Percentiles rank a stretch among this genome's conserved stretches.
These are phyloP conservation scores for Drosophila leontia DNA, from an alignment of 1,140 invertebrate species.

Conservation along the genomic window DNA sequence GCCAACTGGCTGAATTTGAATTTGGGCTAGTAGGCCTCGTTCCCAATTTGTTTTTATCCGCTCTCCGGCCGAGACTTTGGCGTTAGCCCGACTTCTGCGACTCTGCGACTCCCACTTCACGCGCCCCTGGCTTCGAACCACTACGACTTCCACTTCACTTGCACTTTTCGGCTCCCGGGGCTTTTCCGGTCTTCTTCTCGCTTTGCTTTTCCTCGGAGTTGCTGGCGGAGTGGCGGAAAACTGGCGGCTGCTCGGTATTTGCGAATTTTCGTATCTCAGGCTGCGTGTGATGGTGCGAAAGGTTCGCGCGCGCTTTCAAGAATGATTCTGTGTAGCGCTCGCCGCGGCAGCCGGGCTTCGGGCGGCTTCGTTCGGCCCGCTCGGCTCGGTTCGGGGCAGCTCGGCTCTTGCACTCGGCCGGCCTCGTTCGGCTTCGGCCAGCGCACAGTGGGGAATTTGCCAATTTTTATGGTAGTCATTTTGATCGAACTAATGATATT, in stretches of 20 bases:
- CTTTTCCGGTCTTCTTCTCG: constrained; percentile 7
- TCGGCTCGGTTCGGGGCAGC: constrained; percentile 18
- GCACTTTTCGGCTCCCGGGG: constrained; percentile 44
- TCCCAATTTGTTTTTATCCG: constrained; percentile 72
- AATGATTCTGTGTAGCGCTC: constrained; percentile 79
- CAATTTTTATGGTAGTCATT: too few species aligned
- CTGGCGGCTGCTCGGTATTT: constrained; percentile 24
- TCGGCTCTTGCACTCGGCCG: constrained; percentile 50
- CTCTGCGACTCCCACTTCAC: constrained; percentile 9
- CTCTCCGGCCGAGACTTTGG: constrained; percentile 11
- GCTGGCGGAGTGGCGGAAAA: background rate
- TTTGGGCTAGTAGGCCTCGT: constrained; percentile 80
- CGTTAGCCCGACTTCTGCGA: background rate
- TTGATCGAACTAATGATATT: too few species aligned
- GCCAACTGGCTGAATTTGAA: constrained; percentile 62
- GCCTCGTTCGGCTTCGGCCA: constrained; percentile 44
- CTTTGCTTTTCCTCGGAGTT: constrained; percentile 6
- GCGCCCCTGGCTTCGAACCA: constrained; percentile 14
- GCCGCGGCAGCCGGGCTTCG: constrained; percentile 56
- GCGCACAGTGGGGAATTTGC: background rate
- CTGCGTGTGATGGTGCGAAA: constrained; percentile 68
- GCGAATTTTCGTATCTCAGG: constrained; percentile 36
- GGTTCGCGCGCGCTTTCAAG: constrained; percentile 84
- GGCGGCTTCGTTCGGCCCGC: constrained; percentile 16
- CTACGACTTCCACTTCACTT: constrained; percentile 32